Evolutionary conservation across 2,797 vertebrate genomes (phyloP).

Genomic region (Pseudochirops cupreus): DNA sequence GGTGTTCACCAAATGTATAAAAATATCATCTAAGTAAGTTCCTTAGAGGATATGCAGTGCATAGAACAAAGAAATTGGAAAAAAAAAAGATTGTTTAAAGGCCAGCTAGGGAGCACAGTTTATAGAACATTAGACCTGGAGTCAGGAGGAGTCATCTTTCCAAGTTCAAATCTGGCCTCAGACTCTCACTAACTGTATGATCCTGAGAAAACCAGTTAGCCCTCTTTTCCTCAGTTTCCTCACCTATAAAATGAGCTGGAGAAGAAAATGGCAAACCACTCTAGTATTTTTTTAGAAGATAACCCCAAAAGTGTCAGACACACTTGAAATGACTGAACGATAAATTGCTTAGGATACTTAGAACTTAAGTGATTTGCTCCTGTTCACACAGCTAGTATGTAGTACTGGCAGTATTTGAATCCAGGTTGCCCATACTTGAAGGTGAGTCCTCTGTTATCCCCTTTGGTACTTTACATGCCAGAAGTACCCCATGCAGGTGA

Average conservation of each 20-base stretch:
- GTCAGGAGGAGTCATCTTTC: not conserved
- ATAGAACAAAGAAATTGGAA: not conserved
- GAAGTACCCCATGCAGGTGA: not conserved
- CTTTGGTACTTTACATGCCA: not conserved
- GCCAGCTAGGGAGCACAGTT: not conserved
- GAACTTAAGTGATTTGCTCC: not conserved
- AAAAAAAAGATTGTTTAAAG: not conserved
- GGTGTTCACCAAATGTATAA: slow-evolving; percentile 11
- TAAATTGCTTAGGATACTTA: not conserved
- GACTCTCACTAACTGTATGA: not conserved
- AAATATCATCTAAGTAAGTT: not conserved
- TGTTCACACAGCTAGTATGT: not conserved
- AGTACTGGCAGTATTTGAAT: not conserved
- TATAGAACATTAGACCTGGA: not conserved
- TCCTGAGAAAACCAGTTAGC: not conserved
- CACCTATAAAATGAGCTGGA: not conserved
- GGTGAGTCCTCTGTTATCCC: not conserved
- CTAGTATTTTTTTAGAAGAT: not conserved
- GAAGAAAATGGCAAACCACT: not conserved
- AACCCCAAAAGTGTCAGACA: not conserved
- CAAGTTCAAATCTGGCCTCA: not conserved
- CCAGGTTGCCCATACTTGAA: not conserved
- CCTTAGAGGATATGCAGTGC: not conserved
- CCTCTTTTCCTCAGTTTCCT: not conserved
- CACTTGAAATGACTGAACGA: not conserved